Evolutionary conservation across 2,113 vertebrate genomes (phyloP).

Genomic region (Poeciliopsis retropinna): DNA sequence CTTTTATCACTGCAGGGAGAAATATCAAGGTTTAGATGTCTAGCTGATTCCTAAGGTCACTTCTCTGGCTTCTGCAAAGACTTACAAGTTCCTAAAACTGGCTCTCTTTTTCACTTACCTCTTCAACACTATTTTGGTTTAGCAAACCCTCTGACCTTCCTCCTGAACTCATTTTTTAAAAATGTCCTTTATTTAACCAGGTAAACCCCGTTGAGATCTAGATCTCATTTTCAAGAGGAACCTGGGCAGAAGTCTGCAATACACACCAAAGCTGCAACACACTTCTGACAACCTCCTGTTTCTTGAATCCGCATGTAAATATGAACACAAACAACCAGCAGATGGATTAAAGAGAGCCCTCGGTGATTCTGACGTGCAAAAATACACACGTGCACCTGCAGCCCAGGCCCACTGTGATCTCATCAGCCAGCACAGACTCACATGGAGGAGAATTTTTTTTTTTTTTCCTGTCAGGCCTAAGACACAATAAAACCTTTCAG

Average conservation of each 20-base stretch:
- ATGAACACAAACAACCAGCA: conserved; percentile 1
- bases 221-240: too few relatives aligned
- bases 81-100: neutral
- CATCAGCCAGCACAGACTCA: conserved; percentile 30
- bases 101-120: neutral
- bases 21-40: conserved; percentile 16
- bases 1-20: conserved; percentile 61
- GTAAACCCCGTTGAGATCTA: too few relatives aligned
- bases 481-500: conserved; percentile 69
- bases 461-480: conserved; percentile 27
- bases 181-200: too few relatives aligned
- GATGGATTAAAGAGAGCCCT: conserved; percentile 2
- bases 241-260: too few relatives aligned
- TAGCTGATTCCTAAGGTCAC: neutral
- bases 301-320: conserved; percentile 42
- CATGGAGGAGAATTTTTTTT: conserved; percentile 37
- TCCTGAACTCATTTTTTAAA: conserved; percentile 33
- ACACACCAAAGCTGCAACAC: conserved; percentile 30
- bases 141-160: neutral
- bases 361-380: conserved; percentile 3
- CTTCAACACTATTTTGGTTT: neutral
- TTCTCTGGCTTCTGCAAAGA: neutral
- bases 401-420: conserved; percentile 7
- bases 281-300: conserved; percentile 39
- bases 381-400: conserved; percentile 5